A percentile compares a stretch with the other conserved stretches of the same genome.
Evolutionary conservation across 2,797 vertebrate species (phyloP).

Genomic region (Tangara arthus): DNA sequence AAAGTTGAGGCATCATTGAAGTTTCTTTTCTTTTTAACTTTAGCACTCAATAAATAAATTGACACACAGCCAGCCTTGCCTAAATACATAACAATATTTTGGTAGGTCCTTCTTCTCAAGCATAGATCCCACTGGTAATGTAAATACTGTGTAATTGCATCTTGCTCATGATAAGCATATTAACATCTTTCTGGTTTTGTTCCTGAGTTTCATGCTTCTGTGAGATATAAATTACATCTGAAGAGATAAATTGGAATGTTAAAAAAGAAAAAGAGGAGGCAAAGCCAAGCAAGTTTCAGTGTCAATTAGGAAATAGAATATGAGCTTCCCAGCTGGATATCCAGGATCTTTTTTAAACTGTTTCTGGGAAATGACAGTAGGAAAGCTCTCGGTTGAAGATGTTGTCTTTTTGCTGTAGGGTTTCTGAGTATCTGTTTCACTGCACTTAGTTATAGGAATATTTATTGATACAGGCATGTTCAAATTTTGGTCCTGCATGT

Average conservation of each 20-base stretch:
- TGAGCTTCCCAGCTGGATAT: background rate
- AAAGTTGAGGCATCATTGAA: background rate
- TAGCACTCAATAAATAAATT: background rate
- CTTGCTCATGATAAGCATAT: background rate
- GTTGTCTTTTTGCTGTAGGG: background rate
- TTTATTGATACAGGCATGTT: background rate
- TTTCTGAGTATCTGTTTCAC: background rate
- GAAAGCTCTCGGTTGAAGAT: background rate
- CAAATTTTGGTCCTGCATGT: background rate
- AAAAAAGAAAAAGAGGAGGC: background rate
- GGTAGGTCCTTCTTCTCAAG: background rate
- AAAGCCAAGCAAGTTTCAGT: background rate
- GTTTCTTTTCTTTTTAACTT: background rate
- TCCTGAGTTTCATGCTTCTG: background rate
- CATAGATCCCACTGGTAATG: background rate
- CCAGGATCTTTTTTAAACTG: background rate
- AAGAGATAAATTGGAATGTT: background rate
- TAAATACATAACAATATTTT: background rate
- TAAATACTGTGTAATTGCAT: background rate
- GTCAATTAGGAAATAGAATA: background rate
- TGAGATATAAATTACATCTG: background rate
- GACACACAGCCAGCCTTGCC: background rate
- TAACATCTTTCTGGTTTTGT: background rate
- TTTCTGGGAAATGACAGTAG: background rate
- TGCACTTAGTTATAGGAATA: background rate